These are phyloP conservation scores for Spilosoma lubricipeda DNA, from an alignment of 2,888 invertebrate genomes.

Conservation along the genomic window DNA sequence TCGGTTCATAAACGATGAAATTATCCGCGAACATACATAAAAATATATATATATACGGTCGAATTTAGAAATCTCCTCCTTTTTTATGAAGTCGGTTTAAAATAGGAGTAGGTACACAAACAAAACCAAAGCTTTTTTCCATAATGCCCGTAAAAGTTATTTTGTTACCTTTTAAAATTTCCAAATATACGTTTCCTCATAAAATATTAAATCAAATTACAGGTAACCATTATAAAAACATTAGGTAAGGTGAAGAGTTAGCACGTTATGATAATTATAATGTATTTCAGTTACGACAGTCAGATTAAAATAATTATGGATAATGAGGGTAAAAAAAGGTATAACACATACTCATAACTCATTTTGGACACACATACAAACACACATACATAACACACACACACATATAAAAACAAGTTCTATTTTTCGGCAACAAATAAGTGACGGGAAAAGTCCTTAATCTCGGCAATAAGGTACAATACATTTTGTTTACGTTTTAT, in stretches of 20 bases:
- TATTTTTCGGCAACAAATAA: background rate
- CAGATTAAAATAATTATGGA: background rate
- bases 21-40: too few species aligned
- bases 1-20: too few species aligned
- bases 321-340: background rate
- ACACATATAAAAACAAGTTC: background rate
- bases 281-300: background rate
- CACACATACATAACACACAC: too few species aligned
- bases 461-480: conserved; percentile 1
- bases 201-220: background rate
- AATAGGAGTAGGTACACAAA: too few species aligned
- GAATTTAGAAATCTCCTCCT: too few species aligned
- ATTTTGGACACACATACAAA: background rate
- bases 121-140: background rate
- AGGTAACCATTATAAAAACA: background rate
- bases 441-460: background rate
- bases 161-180: background rate
- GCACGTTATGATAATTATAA: background rate
- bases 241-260: background rate
- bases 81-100: too few species aligned
- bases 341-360: background rate
- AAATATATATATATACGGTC: too few species aligned
- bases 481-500: background rate
- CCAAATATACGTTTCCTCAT: background rate
- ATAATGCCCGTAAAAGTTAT: background rate